A percentile compares a stretch with the other conserved stretches of the same genome.
These are phyloP conservation scores for Apotomis capreana DNA, from an alignment of 2,888 invertebrate species.

Conservation along the genomic window DNA sequence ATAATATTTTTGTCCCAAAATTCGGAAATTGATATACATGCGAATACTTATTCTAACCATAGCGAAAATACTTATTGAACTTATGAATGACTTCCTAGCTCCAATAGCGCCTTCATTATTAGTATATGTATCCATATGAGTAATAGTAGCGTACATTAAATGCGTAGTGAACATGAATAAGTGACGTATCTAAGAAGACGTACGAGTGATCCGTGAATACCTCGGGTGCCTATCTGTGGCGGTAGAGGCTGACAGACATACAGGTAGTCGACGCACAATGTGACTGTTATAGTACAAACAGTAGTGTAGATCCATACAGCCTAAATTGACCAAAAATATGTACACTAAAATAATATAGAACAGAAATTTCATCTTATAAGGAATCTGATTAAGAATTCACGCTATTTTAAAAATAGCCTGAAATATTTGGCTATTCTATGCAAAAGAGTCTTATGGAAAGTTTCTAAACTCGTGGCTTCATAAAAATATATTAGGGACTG, in stretches of 20 bases:
- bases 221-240: neutral
- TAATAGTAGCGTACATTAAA: constrained; percentile 4
- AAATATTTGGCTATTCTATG: no score
- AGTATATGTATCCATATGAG: neutral
- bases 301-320: neutral
- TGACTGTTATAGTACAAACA: neutral
- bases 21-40: no score
- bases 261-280: constrained; percentile 15
- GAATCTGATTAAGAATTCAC: no score
- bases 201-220: constrained; percentile 19
- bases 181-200: constrained; percentile 21
- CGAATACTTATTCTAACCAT: no score
- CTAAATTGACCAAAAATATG: neutral
- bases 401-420: no score
- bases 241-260: constrained; percentile 13
- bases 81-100: neutral
- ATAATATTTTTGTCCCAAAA: no score
- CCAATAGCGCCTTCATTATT: no score
- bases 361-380: no score
- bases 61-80: neutral
- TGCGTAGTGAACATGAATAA: constrained; percentile 1
- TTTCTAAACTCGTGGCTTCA: no score
- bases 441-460: no score
- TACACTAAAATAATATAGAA: neutral
- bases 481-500: no score